Percentiles rank a stretch among this genome's conserved stretches.
Evolutionary conservation across 2,888 invertebrate species (phyloP).

Genomic region (Malacosoma neustria): DNA sequence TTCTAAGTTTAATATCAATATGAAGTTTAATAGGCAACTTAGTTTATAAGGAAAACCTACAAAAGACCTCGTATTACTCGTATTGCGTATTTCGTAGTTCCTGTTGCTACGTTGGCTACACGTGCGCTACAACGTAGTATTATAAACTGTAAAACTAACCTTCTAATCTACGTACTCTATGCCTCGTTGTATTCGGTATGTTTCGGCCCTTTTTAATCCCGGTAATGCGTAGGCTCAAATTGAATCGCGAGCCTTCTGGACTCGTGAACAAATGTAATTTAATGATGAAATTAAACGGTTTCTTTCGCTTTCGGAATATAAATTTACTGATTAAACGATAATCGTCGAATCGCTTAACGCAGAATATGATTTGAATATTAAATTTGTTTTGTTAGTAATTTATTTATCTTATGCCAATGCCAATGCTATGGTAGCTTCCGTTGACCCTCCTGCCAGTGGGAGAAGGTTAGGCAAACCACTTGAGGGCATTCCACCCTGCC

Average conservation of each 20-base stretch:
- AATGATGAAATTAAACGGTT: background rate
- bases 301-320: background rate
- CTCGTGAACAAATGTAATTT: background rate
- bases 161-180: background rate
- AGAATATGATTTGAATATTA: no score
- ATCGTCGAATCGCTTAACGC: background rate
- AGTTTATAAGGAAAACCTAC: no score
- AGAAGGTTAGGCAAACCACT: slow-evolving; percentile 63
- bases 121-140: no score
- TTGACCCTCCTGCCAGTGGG: slow-evolving; percentile 66
- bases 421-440: slow-evolving; percentile 83
- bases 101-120: no score
- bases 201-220: background rate
- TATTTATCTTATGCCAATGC: no score
- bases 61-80: no score
- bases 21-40: no score
- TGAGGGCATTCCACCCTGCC: slow-evolving; percentile 76
- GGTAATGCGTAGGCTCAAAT: background rate
- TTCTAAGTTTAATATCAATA: no score
- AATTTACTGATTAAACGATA: background rate
- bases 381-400: no score
- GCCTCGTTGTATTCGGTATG: background rate
- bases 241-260: background rate
- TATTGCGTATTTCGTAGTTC: no score
- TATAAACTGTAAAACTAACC: no score